A percentile compares a stretch with the other conserved stretches of the same genome.
phyloP scores from a whole-genome alignment of 2,797 vertebrate genomes.

The Sorex maritimensis region DNA sequence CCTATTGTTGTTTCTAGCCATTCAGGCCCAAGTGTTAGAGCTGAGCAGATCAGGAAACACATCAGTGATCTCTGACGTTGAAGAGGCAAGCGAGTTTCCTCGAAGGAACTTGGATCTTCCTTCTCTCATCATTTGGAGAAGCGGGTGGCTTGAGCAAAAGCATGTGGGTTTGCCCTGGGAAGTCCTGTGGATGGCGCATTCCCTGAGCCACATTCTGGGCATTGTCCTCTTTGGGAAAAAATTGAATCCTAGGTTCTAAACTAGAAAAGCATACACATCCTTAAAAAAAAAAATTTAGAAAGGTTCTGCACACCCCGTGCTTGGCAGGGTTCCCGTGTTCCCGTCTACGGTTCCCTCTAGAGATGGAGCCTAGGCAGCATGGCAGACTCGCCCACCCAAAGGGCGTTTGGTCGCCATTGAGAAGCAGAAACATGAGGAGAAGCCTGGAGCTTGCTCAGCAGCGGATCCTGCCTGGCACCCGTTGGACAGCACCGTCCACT shows the following conservation, averaged over 20 bases:
- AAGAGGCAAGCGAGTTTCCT: background rate
- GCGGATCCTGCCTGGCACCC: background rate
- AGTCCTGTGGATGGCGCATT: background rate
- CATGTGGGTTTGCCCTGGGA: background rate
- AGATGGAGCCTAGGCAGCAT: background rate
- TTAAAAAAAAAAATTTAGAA: background rate
- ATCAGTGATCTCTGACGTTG: background rate
- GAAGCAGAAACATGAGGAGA: background rate
- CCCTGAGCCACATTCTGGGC: background rate
- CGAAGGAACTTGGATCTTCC: background rate
- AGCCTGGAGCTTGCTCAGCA: background rate
- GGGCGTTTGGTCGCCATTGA: background rate
- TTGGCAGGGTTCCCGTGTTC: background rate
- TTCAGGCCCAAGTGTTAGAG: background rate
- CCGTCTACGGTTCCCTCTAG: background rate
- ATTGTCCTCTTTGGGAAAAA: background rate
- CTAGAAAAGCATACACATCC: background rate
- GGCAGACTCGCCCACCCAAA: background rate
- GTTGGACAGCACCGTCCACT: background rate
- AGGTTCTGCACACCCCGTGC: background rate
- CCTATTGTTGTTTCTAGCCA: background rate
- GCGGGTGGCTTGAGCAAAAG: background rate
- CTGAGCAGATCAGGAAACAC: background rate
- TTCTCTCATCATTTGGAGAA: background rate
- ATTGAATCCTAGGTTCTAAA: constrained; percentile 11